Percentiles rank a stretch among this genome's conserved stretches.
These are phyloP conservation scores for Drosophila acutilabella DNA, from an alignment of 2,888 invertebrate species.

Conservation along the genomic window DNA sequence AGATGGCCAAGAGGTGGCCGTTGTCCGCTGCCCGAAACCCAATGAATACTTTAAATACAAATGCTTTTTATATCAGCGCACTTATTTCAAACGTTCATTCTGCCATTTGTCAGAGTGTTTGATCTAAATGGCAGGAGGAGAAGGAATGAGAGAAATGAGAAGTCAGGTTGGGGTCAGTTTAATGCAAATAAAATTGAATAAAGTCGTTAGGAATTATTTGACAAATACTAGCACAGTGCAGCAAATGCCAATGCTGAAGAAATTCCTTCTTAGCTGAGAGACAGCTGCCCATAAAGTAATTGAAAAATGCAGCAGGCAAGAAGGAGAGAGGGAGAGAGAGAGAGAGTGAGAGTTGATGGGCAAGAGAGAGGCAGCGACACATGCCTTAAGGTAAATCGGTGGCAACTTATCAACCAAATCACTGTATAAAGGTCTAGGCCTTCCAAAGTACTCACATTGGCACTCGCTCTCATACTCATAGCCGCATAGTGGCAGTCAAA, in stretches of 20 bases:
- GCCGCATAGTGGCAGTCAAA: slow-evolving; percentile 50
- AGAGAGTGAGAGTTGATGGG: not conserved
- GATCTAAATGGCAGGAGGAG: slow-evolving; percentile 23
- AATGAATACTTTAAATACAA: slow-evolving; percentile 32
- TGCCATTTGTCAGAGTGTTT: slow-evolving; percentile 51
- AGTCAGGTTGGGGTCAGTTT: slow-evolving; percentile 9
- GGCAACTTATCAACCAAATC: slow-evolving; percentile 43
- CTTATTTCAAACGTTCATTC: slow-evolving; percentile 48
- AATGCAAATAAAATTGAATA: slow-evolving; percentile 57
- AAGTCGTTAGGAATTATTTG: slow-evolving; percentile 47
- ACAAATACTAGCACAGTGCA: slow-evolving; percentile 47
- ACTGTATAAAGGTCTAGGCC: slow-evolving; percentile 12
- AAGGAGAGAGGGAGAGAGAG: not conserved
- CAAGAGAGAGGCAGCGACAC: not conserved
- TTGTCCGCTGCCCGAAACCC: slow-evolving; percentile 1
- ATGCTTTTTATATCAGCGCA: slow-evolving; percentile 37
- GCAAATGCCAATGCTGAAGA: slow-evolving; percentile 5
- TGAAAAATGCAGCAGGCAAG: slow-evolving; percentile 59
- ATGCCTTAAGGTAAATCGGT: slow-evolving; percentile 47
- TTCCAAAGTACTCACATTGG: slow-evolving; percentile 26
- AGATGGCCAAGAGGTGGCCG: slow-evolving; percentile 11
- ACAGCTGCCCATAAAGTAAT: slow-evolving; percentile 59
- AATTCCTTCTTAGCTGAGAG: not conserved
- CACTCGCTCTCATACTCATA: not conserved
- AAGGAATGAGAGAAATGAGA: not conserved